Evolutionary conservation across 1,140 invertebrate species (phyloP).

Genomic region (Dysdera silvatica): DNA sequence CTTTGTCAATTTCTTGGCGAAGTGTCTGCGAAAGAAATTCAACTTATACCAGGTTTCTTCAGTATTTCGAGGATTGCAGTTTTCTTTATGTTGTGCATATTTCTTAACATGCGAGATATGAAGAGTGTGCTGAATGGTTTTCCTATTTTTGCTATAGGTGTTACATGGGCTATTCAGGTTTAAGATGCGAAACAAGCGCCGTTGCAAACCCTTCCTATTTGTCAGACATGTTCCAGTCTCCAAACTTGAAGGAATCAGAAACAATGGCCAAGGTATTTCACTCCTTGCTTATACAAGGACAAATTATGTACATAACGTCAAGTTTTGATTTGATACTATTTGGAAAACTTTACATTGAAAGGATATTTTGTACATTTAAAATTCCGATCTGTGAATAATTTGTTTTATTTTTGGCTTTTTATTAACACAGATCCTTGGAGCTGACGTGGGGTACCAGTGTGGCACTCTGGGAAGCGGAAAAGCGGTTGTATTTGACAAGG

Average conservation of each 20-base stretch:
- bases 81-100: not conserved
- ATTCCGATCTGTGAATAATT: not conserved
- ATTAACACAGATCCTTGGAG: constrained; percentile 37
- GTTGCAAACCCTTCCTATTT: constrained; percentile 39
- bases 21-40: too few species aligned
- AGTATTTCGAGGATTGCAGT: too few species aligned
- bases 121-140: not conserved
- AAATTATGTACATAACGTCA: too few species aligned
- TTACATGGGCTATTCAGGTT: constrained; percentile 45
- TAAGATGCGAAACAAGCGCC: constrained; percentile 38
- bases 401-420: not conserved
- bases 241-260: constrained; percentile 35
- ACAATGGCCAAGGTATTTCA: constrained; percentile 11
- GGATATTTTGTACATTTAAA: too few species aligned
- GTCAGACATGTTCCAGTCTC: constrained; percentile 36
- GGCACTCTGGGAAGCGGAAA: constrained; percentile 45
- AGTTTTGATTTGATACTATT: too few species aligned
- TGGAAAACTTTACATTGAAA: too few species aligned
- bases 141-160: constrained; percentile 38
- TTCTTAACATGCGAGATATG: not conserved
- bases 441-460: constrained; percentile 40
- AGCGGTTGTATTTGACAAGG: constrained; percentile 44
- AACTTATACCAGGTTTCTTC: too few species aligned
- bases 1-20: too few species aligned
- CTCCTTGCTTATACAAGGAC: too few species aligned